Base-by-base conservation (phyloP, 30 jellyfish, hydroid and myxozoan species). In the Aurelia aurita complex sp. Pacific region DNA sequence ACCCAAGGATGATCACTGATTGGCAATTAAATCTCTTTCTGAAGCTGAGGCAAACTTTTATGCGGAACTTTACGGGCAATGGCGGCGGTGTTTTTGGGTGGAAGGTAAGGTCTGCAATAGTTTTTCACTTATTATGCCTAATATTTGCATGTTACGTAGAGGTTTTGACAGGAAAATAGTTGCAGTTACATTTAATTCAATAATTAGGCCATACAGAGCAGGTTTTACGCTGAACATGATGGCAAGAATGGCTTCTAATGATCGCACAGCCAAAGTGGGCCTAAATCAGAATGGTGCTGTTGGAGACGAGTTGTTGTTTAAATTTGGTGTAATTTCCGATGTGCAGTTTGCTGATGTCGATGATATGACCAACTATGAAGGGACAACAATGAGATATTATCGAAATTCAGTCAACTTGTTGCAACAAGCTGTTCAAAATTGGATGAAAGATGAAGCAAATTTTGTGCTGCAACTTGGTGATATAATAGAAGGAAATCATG, bases 391-490 rank as follows among this genome's bases (percentile, higher is more conserved):
- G 84, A 69, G 98, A 71, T 88, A 83, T 77, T 93, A 93, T 60
- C 80, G 98, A 14, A 62, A 81, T 55, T 83, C 98, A 10, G 71
- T 88, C 18, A 71, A 77, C 36, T 72, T 89, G 73, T 77, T 93
- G 14, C 67, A 68, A 71, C 74, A 83, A 19, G 97, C 98, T 9
- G 83, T 93, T 23, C n/a, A 35, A 18, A 19, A 34, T 35, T 93
- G 98, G 98, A 83, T 62, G 69, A 66, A 82, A 33, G 64, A 53
- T 33, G 55, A 68, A 46, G 94, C 94, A 29, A 96, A 82, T 55
- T 93, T 93, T 63, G 92, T 67, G 54, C 36, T 93, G 80, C 98
- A 93, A 73, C 96, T 93, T 11, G 98, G 98, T 16, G 98, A 93
- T 67, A 0, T 88, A 2, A 72, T 93, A 10, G 98, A 93, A 52